Evolutionary conservation across 2,113 vertebrate genomes (phyloP).

Genomic region (Hystrix cristata): DNA sequence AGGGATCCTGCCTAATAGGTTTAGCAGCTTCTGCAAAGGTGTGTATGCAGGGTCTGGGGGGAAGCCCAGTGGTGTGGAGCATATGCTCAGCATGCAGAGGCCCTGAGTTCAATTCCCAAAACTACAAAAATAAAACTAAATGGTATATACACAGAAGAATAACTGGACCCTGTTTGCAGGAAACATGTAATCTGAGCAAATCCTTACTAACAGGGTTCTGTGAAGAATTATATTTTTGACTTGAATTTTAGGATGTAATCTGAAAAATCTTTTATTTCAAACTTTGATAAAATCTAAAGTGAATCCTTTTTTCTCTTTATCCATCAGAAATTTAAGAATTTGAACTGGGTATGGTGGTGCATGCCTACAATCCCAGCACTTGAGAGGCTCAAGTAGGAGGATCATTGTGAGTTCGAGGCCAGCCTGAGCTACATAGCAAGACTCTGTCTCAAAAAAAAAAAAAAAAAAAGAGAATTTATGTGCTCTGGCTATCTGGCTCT

Average conservation of each 20-base stretch:
- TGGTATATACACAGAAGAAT: not conserved
- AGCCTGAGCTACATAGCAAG: too few relatives aligned
- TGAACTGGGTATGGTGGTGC: not conserved
- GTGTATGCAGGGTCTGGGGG: not conserved
- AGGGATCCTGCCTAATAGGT: not conserved
- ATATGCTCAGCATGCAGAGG: not conserved
- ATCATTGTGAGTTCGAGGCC: too few relatives aligned
- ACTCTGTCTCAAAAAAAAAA: too few relatives aligned
- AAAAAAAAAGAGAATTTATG: too few relatives aligned
- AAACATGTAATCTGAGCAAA: not conserved
- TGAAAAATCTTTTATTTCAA: constrained; percentile 30
- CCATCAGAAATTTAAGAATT: constrained; percentile 44
- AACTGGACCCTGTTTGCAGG: not conserved
- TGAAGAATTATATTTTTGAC: not conserved
- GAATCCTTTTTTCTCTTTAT: not conserved
- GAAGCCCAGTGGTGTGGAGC: not conserved
- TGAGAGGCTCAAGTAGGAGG: too few relatives aligned
- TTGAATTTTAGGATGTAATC: constrained; percentile 48
- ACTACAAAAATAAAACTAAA: not conserved
- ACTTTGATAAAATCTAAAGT: constrained; percentile 40
- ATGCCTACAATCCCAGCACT: too few relatives aligned
- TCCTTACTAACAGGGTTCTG: not conserved
- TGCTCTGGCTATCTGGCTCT: not conserved
- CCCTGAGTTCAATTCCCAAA: not conserved
- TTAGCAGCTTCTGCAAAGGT: not conserved